Evolutionary conservation across 1,140 invertebrate genomes (phyloP), one percentile per base, ranked within the genome.

Genomic region (Daktulosphaira vitifoliae): DNA sequence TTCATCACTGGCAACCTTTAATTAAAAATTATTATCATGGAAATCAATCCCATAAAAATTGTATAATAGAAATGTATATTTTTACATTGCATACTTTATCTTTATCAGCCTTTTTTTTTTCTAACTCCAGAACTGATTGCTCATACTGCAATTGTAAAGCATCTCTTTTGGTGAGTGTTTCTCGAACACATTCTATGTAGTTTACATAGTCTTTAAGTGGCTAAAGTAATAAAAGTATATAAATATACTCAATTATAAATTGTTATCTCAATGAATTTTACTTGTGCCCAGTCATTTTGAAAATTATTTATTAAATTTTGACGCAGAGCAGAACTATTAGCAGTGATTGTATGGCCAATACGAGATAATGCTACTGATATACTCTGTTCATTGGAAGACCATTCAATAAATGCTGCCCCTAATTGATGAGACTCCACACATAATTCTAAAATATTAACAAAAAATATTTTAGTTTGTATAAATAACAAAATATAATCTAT

Each of bases 111-210:
- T 80, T 79, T 69, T 77, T 79, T 67, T 82, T 84, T 25, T 80
- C 77, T 16, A 86, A 72, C 69, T 86, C 83, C 49, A 87, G 84
- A 18, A 84, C 70, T 2, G 81, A 82, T 56, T 78, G 73, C 71
- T 88, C 85, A 71, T 85, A 86, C 66, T 83, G 78, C 67, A 81
- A 80, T 72, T 87, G 85, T 72, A 85, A 81, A n/a, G 77, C 76
- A 71, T 88, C 85, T 46, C 86, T 75, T 64, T 82, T 78, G 42
- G 76, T 72, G 54, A 87, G 71, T n/a, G 83, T 83, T 71, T 84
- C 84, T 74, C 85, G 82, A 0, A 83, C 81, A 22, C 83, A 80
- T 65, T 84, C 84, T 56, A 85, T 78, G 70, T 87, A 88, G 39
- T 82, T 74, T 13, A 85, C 74, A 68, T 87, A 88, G 70, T 88